Conservation (phyloP, 2,888 invertebrate species). For the Kryphioiulus occultus region DNA sequence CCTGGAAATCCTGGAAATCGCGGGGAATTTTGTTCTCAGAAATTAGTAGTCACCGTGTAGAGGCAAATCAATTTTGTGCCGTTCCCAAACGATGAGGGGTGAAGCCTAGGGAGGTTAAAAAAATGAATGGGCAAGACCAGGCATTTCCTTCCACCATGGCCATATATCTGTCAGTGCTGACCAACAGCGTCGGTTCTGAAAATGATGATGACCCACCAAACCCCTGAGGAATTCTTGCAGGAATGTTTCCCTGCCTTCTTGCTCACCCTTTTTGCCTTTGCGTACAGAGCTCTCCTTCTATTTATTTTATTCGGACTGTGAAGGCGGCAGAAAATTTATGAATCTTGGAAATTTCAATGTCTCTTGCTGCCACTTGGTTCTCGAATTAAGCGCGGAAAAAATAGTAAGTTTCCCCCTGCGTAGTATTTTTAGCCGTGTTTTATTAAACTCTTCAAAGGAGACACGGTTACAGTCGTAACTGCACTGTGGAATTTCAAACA, state of each 20-base stretch:
- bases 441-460: not conserved
- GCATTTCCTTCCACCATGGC: conserved; percentile 19
- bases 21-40: too few species aligned
- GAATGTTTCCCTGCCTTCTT: not conserved
- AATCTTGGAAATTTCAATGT: not conserved
- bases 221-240: not conserved
- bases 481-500: conserved; percentile 4
- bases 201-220: not conserved
- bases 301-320: not conserved
- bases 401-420: not conserved
- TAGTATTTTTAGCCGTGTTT: conserved; percentile 17
- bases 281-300: too few species aligned
- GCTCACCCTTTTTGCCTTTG: not conserved
- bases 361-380: not conserved
- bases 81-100: not conserved
- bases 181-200: conserved; percentile 4
- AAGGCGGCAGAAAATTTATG: not conserved
- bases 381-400: not conserved
- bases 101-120: not conserved
- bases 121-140: not conserved
- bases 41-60: not conserved
- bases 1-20: too few species aligned
- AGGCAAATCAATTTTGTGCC: not conserved
- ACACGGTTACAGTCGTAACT: conserved; percentile 9
- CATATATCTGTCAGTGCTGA: conserved; percentile 25